These are phyloP conservation scores for Smittia aterrima DNA, from an alignment of 2,888 invertebrate species.

Conservation along the genomic window DNA sequence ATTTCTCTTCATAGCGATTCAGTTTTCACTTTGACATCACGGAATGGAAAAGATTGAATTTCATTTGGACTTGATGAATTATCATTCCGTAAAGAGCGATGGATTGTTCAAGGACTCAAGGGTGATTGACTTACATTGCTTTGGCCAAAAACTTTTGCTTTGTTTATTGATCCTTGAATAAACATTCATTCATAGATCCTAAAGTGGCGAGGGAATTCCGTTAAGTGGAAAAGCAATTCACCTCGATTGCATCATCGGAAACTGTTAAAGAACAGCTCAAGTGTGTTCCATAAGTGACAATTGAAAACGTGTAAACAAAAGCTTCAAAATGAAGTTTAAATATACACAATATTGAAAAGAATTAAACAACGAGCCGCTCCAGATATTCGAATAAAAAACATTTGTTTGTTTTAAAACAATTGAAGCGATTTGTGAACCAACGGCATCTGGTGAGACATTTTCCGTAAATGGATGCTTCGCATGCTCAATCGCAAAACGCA, in stretches of 20 bases:
- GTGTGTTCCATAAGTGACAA: conserved; percentile 1
- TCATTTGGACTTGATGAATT: conserved; percentile 16
- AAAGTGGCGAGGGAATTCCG: conserved; percentile 15
- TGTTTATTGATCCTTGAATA: not conserved
- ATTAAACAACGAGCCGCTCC: too few relatives aligned
- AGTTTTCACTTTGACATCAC: not conserved
- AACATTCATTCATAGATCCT: not conserved
- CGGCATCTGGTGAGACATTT: too few relatives aligned
- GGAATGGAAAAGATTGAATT: not conserved
- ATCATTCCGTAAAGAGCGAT: not conserved
- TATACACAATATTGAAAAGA: too few relatives aligned
- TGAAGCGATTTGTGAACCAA: too few relatives aligned
- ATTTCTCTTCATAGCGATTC: not conserved
- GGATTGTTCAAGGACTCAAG: not conserved
- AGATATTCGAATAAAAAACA: too few relatives aligned
- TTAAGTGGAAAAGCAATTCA: not conserved
- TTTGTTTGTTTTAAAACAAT: too few relatives aligned
- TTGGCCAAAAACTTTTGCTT: not conserved
- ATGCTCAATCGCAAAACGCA: too few relatives aligned
- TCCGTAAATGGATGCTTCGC: too few relatives aligned
- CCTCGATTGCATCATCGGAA: conserved; percentile 5
- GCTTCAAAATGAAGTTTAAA: not conserved
- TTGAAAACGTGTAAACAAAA: conserved; percentile 10
- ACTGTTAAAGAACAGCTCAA: not conserved
- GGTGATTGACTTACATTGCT: conserved; percentile 15